phyloP scores from a whole-genome alignment of 2,113 vertebrate species.

The Spea multiplicata region DNA sequence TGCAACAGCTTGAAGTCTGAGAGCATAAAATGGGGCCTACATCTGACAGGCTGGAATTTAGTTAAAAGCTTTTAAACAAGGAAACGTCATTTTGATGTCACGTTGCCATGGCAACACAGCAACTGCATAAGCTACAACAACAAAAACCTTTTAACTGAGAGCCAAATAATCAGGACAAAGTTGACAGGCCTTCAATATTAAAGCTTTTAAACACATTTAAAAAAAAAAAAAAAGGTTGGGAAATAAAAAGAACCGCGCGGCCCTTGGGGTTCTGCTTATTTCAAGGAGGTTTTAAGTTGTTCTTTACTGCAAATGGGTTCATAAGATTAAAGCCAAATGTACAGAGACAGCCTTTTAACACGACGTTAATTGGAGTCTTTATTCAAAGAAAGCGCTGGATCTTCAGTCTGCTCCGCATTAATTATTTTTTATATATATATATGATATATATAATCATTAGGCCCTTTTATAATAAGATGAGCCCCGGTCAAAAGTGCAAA shows the following conservation, averaged over 20 bases:
- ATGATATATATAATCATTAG: too few relatives aligned
- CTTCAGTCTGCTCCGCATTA: too few relatives aligned
- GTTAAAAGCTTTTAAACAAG: constrained; percentile 99
- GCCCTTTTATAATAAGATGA: too few relatives aligned
- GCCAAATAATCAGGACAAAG: constrained; percentile 84
- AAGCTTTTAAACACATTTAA: constrained; percentile 80
- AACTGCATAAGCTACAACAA: constrained; percentile 86
- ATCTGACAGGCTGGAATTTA: constrained; percentile 95
- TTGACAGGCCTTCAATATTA: constrained; percentile 83
- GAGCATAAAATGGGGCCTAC: constrained; percentile 96
- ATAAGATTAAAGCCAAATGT: constrained; percentile 54
- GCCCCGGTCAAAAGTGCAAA: too few relatives aligned
- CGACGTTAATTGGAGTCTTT: constrained; percentile 24
- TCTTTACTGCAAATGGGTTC: constrained; percentile 59
- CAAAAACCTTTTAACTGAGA: constrained; percentile 99
- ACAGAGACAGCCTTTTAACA: constrained; percentile 55
- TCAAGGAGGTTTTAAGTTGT: constrained; percentile 67
- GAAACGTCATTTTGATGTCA: constrained; percentile 98
- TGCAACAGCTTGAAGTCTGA: constrained; percentile 85
- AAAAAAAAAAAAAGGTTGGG: constrained; percentile 54
- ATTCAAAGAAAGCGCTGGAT: not conserved
- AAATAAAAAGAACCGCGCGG: constrained; percentile 59
- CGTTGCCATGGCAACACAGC: constrained; percentile 94
- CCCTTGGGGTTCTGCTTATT: constrained; percentile 63
- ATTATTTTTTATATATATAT: too few relatives aligned